These are phyloP conservation scores for Alexandromys fortis DNA, from an alignment of 2,113 vertebrate species.

Conservation along the genomic window DNA sequence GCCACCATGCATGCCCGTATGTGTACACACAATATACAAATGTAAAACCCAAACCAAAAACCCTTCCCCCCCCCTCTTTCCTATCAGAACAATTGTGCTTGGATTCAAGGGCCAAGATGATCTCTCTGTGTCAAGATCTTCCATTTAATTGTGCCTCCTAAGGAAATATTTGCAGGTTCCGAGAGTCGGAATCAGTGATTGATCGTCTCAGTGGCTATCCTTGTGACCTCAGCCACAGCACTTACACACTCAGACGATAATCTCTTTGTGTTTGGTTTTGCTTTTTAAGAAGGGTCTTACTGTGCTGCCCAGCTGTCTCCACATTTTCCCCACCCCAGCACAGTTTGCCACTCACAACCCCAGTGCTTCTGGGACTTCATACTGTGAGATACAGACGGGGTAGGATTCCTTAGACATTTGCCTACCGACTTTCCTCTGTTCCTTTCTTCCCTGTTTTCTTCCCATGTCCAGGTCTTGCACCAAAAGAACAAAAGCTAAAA, in stretches of 20 bases:
- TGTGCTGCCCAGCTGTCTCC: neutral
- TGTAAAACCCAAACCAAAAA: neutral
- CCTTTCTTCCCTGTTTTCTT: neutral
- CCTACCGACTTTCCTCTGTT: neutral
- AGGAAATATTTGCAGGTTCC: neutral
- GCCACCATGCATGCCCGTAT: neutral
- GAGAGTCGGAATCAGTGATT: neutral
- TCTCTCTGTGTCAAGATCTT: neutral
- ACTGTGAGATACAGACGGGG: neutral
- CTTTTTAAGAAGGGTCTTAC: neutral
- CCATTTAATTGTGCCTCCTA: neutral
- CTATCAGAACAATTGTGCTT: neutral
- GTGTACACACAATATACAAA: neutral
- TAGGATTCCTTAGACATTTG: neutral
- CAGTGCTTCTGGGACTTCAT: neutral
- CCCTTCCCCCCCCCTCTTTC: neutral
- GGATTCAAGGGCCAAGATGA: neutral
- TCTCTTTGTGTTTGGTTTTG: neutral
- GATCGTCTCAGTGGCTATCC: rapidly evolving
- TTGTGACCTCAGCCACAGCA: neutral
- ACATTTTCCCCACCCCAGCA: neutral
- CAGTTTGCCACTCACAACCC: neutral
- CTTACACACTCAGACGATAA: neutral
- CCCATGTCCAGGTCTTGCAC: neutral
- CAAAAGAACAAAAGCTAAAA: neutral